Evolutionary conservation across 2,888 invertebrate species (phyloP).

Genomic region (Terebella lapidaria): DNA sequence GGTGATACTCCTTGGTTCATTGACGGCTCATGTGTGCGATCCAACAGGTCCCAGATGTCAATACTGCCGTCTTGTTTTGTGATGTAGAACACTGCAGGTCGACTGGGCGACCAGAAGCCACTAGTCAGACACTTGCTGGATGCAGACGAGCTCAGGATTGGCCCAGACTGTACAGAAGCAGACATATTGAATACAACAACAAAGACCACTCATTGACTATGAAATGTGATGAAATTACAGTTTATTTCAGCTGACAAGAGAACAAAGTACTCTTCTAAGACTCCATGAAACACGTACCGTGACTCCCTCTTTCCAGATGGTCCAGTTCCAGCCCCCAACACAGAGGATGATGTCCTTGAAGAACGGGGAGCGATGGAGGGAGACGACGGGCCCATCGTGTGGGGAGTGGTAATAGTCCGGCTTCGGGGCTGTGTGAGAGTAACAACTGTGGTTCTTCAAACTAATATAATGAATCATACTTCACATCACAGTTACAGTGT

Average conservation of each 20-base stretch:
- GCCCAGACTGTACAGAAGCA: conserved; percentile 47
- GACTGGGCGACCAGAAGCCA: conserved; percentile 70
- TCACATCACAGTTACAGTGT: neutral
- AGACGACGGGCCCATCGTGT: conserved; percentile 49
- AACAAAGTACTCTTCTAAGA: no score
- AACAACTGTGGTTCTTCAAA: neutral
- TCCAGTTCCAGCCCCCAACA: conserved; percentile 70
- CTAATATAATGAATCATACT: neutral
- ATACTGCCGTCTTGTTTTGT: conserved; percentile 69
- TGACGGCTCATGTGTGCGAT: conserved; percentile 66
- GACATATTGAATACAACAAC: no score
- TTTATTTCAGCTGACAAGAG: no score
- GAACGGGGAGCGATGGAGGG: conserved; percentile 59
- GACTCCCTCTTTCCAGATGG: conserved; percentile 70
- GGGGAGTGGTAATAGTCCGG: conserved; percentile 48
- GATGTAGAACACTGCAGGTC: conserved; percentile 69
- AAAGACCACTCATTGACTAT: neutral
- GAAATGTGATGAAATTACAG: neutral
- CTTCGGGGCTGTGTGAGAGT: conserved; percentile 42
- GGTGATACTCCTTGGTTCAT: conserved; percentile 64
- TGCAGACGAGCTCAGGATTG: conserved; percentile 41
- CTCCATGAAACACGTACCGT: conserved; percentile 48
- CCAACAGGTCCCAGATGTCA: conserved; percentile 76
- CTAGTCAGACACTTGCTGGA: conserved; percentile 35
- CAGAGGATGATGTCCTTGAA: conserved; percentile 64